Evolutionary conservation across 2,797 vertebrate species (phyloP), one percentile per base, ranked within the genome.

Genomic region (Scomberomorus guttatus): DNA sequence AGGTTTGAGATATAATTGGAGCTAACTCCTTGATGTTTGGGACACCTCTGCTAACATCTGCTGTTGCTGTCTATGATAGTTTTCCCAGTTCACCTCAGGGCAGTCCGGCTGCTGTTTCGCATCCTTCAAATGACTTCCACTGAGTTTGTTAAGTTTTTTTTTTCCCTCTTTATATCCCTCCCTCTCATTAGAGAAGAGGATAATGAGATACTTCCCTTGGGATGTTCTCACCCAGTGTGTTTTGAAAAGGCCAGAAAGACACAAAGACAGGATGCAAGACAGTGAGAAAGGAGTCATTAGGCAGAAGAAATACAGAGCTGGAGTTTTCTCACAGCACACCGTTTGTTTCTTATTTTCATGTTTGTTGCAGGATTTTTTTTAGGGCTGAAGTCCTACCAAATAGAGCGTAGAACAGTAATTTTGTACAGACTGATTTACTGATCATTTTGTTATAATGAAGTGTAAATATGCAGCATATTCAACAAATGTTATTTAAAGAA

Each of bases 401-500:
- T 25, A 68, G 9, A 58, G 37, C 6, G 5, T 18, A 46, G 59
- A 15, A 6, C n/a, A 51, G 37, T 13, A 15, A 22, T 69, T 82
- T 63, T 82, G n/a, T 83, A 70, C 75, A 76, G 82, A 77, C n/a
- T 32, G 4, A 65, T 59, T 66, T 61, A 62, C 27, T 37, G 44
- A 57, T 62, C 44, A 60, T 50, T 50, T 50, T 50, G 6, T 50
- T 20, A 50, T 50, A 20, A 50, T 50, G 46, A 50, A 65, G 52
- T 90, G 79, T 90, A 87, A 78, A 85, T 84, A 80, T 81, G 48
- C 77, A 75, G 32, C 74, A 39, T 71, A 69, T 84, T 79, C 79
- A 81, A 74, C 72, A 73, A 70, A 86, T 75, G 42, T 87, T 92
- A 93, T 93, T 92, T 93, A 91, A 92, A 84, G 51, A 81, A 55